Evolutionary conservation across 2,888 invertebrate species (phyloP), one percentile per base, ranked within the genome.

Genomic region (Meta bourneti): DNA sequence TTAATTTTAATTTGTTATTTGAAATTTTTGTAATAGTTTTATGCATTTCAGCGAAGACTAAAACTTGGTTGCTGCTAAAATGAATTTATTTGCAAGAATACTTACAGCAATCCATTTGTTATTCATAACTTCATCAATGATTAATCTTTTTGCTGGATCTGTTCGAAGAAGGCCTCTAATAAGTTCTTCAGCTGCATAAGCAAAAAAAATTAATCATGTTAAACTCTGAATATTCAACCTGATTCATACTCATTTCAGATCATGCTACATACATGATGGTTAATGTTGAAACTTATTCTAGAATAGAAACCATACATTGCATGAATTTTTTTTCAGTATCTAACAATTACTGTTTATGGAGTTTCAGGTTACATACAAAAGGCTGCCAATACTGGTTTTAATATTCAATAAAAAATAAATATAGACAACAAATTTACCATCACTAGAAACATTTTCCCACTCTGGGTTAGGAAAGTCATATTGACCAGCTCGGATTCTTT

Each of bases 381-480:
- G 52, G 52, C 5, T 16, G 4, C 7, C 20, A 79, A 79, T 54
- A 8, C 0, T 34, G 34, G 34, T 34, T 1, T 69, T 34, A n/a
- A 2, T 16, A 16, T 11, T 34, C 34, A 69, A 69, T 8, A 69
- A 34, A 7, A 51, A 52, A 49, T 34, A 34, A 34, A 34, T 34
- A 34, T 2, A 34, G 34, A 34, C 4, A 34, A 34, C 2, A 69
- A 79, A 75, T n/a, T 94, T 94, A 96, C 96, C 99, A 94, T 98
- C 98, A 91, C 97, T 96, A 11, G 98, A 98, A 0, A 99, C 99
- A 94, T 98, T 97, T 89, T 97, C 97, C 99, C 99, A 99, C 94
- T 99, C 99, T 0, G 98, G 98, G 94, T 97, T 97, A 0, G 99
- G 99, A 95, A 99, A 99, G 94, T 98, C 98, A 95, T 99, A 99